A percentile compares a stretch with the other conserved stretches of the same genome.
Conservation (phyloP, 2,797 vertebrate genomes). For the Crenuchus spilurus region DNA sequence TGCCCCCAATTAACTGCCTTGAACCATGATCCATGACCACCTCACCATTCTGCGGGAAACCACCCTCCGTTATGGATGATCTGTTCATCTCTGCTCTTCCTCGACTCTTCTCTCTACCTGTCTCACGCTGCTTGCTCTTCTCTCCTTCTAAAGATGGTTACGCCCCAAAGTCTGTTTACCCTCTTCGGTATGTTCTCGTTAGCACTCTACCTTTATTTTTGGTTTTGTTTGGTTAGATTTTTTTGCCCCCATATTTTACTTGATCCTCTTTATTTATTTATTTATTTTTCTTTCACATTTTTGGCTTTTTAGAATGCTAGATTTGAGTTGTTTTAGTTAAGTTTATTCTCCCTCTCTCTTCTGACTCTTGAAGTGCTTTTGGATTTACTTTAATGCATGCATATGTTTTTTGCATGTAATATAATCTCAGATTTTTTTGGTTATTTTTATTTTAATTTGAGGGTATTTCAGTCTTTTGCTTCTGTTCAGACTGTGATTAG, state of each 20-base stretch:
- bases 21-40: conserved; percentile 99
- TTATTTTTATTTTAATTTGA: conserved; percentile 63
- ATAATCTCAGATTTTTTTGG: conserved; percentile 61
- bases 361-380: conserved; percentile 77
- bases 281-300: conserved; percentile 66
- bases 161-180: conserved; percentile 99
- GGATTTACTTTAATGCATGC: conserved; percentile 87
- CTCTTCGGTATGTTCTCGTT: conserved; percentile 99
- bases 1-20: conserved; percentile 93
- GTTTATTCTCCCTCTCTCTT: conserved; percentile 43
- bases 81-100: conserved; percentile 99
- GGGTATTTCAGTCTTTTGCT: conserved; percentile 85
- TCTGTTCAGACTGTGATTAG: conserved; percentile 86
- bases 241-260: conserved; percentile 39
- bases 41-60: conserved; percentile 98
- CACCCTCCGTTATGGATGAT: conserved; percentile 99
- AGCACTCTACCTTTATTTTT: conserved; percentile 89
- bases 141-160: conserved; percentile 99
- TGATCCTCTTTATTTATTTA: conserved; percentile 73
- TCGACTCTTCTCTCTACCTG: conserved; percentile 99
- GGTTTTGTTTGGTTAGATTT: conserved; percentile 43
- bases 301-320: conserved; percentile 70
- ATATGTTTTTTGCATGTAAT: conserved; percentile 72
- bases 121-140: conserved; percentile 99
- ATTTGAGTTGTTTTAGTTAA: conserved; percentile 76